Evolutionary conservation across 2,113 vertebrate genomes (phyloP), one percentile per base, ranked within the genome.

Genomic region (Girardinichthys multiradiatus): DNA sequence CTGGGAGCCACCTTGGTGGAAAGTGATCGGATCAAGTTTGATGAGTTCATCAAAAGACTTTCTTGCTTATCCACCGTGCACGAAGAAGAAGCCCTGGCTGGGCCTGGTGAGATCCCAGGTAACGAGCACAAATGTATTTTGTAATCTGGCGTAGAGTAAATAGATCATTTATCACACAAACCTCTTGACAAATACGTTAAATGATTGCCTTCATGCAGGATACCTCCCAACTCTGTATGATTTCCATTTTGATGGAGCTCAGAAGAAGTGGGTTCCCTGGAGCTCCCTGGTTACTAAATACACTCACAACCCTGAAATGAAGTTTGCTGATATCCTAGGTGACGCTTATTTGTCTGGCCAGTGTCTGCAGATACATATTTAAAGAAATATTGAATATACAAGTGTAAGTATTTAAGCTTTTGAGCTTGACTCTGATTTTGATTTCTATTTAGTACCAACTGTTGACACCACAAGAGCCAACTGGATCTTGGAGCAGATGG

Each of bases 241-340:
- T 80, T 99, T 98, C 58, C 98, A 99, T 77, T 99, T 98, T 85
- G 95, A 99, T 80, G 82, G 51, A 12, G 69, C 59, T 10, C 39
- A 87, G 67, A 93, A 90, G 61, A 94, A 89, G 13, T 99, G 98
- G 98, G 63, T 98, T 68, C 94, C 97, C 0, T 99, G 98, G 98
- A 95, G 64, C 59, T 92, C 91, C 0, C 68, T 99, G 74, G 97
- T 99, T 31, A 74, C 95, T 17, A 90, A 94, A 87, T 99, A 99
- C 28, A 28, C 94, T 65, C 95, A 99, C 82, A 78, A 87, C 2
- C 90, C 82, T 14, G 87, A 95, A 61, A 81, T 87, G 80, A 97
- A 94, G 74, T 99, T 99, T 81, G 85, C 94, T 48, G 95, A 99
- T 86, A 96, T 99, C 83, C 90, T 99, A 71, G 98, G 98, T 99